Conservation (phyloP, 2,888 invertebrate genomes). For the Aleiodes leptofemur region DNA sequence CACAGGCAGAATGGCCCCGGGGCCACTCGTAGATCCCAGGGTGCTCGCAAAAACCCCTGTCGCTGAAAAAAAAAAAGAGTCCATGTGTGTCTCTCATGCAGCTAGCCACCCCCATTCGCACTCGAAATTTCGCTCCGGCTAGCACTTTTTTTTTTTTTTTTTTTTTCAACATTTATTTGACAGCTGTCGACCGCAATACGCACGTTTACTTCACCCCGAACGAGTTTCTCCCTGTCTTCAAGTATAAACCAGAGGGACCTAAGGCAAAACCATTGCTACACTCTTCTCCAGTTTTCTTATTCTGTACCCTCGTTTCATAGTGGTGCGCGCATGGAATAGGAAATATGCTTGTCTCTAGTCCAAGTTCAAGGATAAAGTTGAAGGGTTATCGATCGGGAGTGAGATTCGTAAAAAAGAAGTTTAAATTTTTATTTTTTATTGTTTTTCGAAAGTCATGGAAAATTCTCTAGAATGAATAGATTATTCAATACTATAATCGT, state of each 20-base stretch:
- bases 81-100: slow-evolving; percentile 53
- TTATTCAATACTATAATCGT: too few species aligned
- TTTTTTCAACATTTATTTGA: slow-evolving; percentile 73
- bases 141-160: slow-evolving; percentile 58
- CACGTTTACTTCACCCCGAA: slow-evolving; percentile 61
- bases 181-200: slow-evolving; percentile 73
- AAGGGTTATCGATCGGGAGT: background rate
- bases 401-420: background rate
- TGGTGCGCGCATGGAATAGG: slow-evolving; percentile 27
- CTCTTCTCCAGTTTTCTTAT: slow-evolving; percentile 11
- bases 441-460: background rate
- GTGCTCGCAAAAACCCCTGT: slow-evolving; percentile 65
- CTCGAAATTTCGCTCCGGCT: slow-evolving; percentile 74
- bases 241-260: slow-evolving; percentile 55
- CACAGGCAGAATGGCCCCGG: slow-evolving; percentile 39
- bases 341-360: slow-evolving; percentile 31
- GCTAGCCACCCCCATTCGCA: slow-evolving; percentile 56
- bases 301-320: slow-evolving; percentile 15
- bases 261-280: slow-evolving; percentile 23
- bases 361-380: slow-evolving; percentile 28
- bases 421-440: background rate
- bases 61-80: slow-evolving; percentile 46
- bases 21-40: slow-evolving; percentile 54
- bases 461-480: too few species aligned
- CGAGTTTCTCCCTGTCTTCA: slow-evolving; percentile 55